phyloP scores from a whole-genome alignment of 2,797 vertebrate species.

The Morelia viridis region DNA sequence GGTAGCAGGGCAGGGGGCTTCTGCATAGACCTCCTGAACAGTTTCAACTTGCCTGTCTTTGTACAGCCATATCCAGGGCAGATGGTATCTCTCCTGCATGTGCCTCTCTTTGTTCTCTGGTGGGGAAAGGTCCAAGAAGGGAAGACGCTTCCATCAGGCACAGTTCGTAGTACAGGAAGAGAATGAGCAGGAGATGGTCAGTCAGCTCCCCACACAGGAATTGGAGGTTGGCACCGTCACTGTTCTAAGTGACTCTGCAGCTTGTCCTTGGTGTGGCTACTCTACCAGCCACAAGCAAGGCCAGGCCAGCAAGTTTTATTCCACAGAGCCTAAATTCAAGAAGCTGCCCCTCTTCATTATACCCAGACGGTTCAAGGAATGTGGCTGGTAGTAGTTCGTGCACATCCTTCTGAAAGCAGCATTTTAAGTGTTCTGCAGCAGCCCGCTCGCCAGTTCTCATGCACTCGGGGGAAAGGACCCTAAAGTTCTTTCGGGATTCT shows the following conservation, averaged over 20 bases:
- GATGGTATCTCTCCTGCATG: not conserved
- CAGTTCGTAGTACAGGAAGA: no score
- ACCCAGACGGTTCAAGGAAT: not conserved
- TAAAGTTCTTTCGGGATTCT: not conserved
- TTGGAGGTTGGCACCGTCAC: not conserved
- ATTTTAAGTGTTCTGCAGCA: not conserved
- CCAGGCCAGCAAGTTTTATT: not conserved
- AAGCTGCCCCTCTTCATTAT: not conserved
- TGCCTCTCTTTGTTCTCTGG: not conserved
- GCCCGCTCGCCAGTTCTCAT: not conserved
- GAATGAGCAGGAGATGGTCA: not conserved
- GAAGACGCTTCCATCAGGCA: not conserved
- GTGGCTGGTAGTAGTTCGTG: no score
- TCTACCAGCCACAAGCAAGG: not conserved
- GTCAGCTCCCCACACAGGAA: not conserved
- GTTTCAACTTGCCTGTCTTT: no score
- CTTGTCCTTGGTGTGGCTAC: not conserved
- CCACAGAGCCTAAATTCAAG: not conserved
- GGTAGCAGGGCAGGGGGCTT: not conserved
- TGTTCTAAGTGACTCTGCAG: not conserved
- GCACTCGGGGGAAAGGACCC: rapidly evolving
- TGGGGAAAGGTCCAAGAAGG: not conserved
- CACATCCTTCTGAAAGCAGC: not conserved
- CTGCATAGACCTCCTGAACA: not conserved
- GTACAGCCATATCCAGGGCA: not conserved